Evolutionary conservation across 2,113 vertebrate species (phyloP).

Genomic region (Cyanoramphus novaezelandiae): DNA sequence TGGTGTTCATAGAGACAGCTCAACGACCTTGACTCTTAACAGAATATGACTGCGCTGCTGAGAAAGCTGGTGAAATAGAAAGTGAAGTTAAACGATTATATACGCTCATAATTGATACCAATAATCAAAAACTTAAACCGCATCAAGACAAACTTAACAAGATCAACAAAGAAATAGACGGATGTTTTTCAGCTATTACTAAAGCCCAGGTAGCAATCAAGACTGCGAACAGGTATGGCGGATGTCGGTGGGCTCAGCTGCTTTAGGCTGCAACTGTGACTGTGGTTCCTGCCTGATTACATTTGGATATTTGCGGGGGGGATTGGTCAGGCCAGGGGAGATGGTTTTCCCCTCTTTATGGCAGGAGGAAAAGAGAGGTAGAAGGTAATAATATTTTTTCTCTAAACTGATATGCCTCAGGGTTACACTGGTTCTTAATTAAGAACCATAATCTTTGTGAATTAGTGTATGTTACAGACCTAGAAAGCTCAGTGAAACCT

Average conservation of each 20-base stretch:
- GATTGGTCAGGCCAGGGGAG: neutral
- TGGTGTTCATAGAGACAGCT: neutral
- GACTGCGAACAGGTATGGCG: constrained; percentile 85
- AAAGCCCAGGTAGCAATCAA: constrained; percentile 93
- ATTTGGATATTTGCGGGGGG: fast-evolving
- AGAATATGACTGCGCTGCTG: constrained; percentile 83
- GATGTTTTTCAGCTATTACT: constrained; percentile 84
- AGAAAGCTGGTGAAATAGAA: constrained; percentile 85
- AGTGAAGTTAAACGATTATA: constrained; percentile 89
- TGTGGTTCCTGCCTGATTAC: fast-evolving
- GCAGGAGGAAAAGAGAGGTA: neutral
- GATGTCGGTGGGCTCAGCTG: fast-evolving
- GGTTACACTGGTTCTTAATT: neutral
- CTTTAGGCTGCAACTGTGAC: neutral
- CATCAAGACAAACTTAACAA: constrained; percentile 91
- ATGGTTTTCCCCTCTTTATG: neutral
- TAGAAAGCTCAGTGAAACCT: neutral
- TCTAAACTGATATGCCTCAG: neutral
- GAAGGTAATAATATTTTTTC: neutral
- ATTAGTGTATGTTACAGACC: neutral
- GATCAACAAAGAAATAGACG: constrained; percentile 87
- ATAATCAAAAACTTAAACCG: constrained; percentile 87
- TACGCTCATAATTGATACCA: constrained; percentile 89
- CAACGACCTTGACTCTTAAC: neutral
- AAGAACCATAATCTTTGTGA: neutral